A percentile compares a stretch with the other conserved stretches of the same genome.
Evolutionary conservation across 2,888 invertebrate genomes (phyloP).

Genomic region (Aphodius sticticus): DNA sequence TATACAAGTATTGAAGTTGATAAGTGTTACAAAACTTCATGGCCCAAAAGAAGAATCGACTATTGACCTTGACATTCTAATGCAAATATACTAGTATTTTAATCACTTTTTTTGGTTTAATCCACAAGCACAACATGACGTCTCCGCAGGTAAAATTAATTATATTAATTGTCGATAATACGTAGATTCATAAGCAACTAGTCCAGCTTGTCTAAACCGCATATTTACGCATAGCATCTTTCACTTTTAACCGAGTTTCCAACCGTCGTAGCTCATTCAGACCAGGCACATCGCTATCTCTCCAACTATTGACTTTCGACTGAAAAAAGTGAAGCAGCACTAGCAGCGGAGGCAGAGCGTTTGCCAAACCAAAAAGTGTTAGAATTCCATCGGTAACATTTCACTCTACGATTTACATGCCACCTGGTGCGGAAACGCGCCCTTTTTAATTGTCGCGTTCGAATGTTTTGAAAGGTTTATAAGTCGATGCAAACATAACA

Average conservation of each 20-base stretch:
- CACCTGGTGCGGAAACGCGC: not conserved
- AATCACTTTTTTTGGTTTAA: not conserved
- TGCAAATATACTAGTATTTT: not conserved
- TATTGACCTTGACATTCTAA: not conserved
- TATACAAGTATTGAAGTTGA: not conserved
- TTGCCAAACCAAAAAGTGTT: not conserved
- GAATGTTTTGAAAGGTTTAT: not conserved
- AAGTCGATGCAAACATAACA: not conserved
- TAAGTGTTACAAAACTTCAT: not conserved
- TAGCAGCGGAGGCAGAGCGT: not conserved
- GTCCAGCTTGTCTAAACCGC: not conserved
- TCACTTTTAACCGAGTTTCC: constrained; percentile 4
- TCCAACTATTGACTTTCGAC: not conserved
- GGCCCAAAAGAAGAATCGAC: not conserved
- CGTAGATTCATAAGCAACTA: not conserved
- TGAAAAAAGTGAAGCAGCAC: not conserved
- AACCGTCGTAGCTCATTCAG: not conserved
- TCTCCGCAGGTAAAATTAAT: not conserved
- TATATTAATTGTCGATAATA: not conserved
- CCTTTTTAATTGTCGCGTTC: not conserved
- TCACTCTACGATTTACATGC: not conserved
- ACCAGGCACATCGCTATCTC: not conserved
- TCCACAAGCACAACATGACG: not conserved
- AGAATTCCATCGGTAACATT: not conserved
- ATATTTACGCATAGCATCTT: not conserved